phyloP scores from a whole-genome alignment of 2,113 vertebrate species.

The Vimba vimba region DNA sequence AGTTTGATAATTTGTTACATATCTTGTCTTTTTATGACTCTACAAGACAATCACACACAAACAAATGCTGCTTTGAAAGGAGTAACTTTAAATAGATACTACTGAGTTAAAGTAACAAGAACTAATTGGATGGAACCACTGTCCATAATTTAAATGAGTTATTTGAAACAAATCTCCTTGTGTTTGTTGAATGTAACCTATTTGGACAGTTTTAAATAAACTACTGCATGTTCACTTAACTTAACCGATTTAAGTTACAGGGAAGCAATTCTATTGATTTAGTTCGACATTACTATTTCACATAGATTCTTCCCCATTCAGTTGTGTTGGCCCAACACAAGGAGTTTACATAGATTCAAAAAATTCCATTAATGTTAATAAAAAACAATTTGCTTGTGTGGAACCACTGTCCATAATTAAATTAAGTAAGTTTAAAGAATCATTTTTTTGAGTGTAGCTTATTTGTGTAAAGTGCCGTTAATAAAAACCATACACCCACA shows the following conservation, averaged over 20 bases:
- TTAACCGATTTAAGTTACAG: background rate
- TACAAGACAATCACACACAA: too few relatives aligned
- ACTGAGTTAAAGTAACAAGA: background rate
- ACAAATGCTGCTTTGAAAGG: too few relatives aligned
- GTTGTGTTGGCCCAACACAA: background rate
- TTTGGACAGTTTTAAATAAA: background rate
- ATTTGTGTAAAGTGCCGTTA: background rate
- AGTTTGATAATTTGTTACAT: too few relatives aligned
- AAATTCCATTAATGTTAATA: background rate
- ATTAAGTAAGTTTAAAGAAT: too few relatives aligned
- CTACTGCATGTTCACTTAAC: background rate
- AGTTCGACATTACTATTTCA: background rate
- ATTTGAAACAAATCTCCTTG: background rate
- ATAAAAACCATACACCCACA: constrained; percentile 17
- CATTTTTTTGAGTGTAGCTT: background rate
- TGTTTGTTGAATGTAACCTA: background rate
- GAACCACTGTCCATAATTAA: too few relatives aligned
- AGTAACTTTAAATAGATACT: too few relatives aligned
- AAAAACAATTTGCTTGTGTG: background rate
- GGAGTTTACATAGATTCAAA: background rate
- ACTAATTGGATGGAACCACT: constrained; percentile 16
- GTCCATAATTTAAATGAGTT: constrained; percentile 1
- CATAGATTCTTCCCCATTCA: background rate
- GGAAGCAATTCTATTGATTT: background rate
- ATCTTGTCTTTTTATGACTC: too few relatives aligned